Percentiles rank a stretch among this genome's conserved stretches.
phyloP scores from a whole-genome alignment of 2,113 vertebrate genomes.

The Takifugu flavidus region DNA sequence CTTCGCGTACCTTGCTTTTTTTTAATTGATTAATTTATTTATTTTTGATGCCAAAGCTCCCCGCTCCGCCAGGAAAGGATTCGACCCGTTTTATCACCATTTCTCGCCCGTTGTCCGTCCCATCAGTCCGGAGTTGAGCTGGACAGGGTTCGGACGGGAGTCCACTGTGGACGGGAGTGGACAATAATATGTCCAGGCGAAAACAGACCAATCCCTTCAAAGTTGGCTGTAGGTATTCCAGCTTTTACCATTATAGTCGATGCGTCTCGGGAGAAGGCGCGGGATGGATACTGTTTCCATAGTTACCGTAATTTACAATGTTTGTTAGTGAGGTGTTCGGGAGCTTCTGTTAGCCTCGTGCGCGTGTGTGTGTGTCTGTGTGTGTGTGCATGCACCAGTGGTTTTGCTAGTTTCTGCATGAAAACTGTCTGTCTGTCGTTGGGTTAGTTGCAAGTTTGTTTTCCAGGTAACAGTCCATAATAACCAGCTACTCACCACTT shows the following conservation, averaged over 20 bases:
- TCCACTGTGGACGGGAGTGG: slow-evolving; percentile 50
- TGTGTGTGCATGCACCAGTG: not conserved
- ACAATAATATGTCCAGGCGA: slow-evolving; percentile 79
- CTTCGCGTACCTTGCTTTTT: not conserved
- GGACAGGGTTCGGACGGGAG: slow-evolving; percentile 55
- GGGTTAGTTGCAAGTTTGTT: too few species aligned
- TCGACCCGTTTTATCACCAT: slow-evolving; percentile 8
- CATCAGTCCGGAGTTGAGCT: slow-evolving; percentile 41
- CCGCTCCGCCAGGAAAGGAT: slow-evolving; percentile 8
- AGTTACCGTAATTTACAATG: not conserved
- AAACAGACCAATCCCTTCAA: slow-evolving; percentile 84
- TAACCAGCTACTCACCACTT: too few species aligned
- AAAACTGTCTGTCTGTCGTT: too few species aligned
- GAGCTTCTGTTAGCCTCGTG: not conserved
- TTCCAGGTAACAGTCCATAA: too few species aligned
- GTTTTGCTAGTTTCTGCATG: too few species aligned
- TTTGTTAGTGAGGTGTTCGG: not conserved
- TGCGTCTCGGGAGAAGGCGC: not conserved
- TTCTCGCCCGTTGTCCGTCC: slow-evolving; percentile 21
- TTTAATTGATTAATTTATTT: slow-evolving; percentile 4
- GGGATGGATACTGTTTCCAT: not conserved
- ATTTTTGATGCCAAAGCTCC: slow-evolving; percentile 2
- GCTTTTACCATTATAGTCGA: slow-evolving; percentile 47
- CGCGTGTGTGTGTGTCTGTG: not conserved
- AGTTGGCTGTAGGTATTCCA: slow-evolving; percentile 82